Evolutionary conservation across 1,140 invertebrate genomes (phyloP), one percentile per base, ranked within the genome.

Genomic region (Eciton burchellii): DNA sequence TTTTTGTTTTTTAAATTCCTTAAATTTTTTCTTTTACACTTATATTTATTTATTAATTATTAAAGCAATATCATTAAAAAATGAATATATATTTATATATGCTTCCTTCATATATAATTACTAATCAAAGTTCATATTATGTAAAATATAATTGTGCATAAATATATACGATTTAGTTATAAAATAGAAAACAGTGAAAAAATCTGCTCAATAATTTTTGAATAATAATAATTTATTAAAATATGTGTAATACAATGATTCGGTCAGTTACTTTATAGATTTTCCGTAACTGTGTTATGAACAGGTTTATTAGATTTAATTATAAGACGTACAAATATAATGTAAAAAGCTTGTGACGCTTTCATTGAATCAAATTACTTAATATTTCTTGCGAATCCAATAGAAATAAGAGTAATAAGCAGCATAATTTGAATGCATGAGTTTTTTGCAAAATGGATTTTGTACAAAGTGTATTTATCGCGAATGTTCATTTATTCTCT

Each of bases 221-320:
- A 19, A 12, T 57, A 43, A 45, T 21, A 6, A 8, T 19, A 43
- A 12, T 54, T 54, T 21, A 54, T 21, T 24, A 26, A 56, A 9
- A 56, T 79, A 35, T 35, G 6, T 19, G 19, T 19, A 68, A 45
- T 14, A 76, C 9, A 73, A 0, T 56, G 68, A 77, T 1, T 73
- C 35, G 11, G 43, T 12, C 8, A 35, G 35, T 35, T 35, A 62
- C 24, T 52, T 66, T 41, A n/a, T 29, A 79, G 1, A 16, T 29
- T 41, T 56, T 56, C 5, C 43, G 9, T 43, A 68, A 3, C 9
- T 63, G 11, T 74, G 4, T 65, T 70, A 35, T 19, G 21, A 35
- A 19, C 12, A 56, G 12, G 43, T 54, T 76, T 49, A 74, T 74
- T 63, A 74, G 47, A 68, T 79, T 77, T 70, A 70, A 12, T 35